These are phyloP conservation scores for Numida meleagris DNA, from an alignment of 2,113 vertebrate species.

Conservation along the genomic window DNA sequence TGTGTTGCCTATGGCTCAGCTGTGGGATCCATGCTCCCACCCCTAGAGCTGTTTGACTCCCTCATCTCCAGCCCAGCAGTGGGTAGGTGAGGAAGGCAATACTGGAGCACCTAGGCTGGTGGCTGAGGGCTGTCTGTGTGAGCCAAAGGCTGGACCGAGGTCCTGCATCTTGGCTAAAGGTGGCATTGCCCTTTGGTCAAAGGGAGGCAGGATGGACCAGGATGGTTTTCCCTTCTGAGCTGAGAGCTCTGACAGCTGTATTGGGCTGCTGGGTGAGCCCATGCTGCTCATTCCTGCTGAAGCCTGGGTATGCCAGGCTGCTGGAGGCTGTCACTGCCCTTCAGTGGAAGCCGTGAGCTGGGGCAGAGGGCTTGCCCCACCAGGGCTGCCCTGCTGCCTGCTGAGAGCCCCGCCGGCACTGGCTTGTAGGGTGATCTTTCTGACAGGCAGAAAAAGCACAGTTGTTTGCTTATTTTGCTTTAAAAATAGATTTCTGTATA, in stretches of 20 bases:
- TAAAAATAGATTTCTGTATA: conserved; percentile 65
- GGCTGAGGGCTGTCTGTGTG: fast-evolving
- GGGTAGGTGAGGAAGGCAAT: neutral
- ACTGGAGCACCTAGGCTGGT: neutral
- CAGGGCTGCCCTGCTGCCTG: conserved; percentile 13
- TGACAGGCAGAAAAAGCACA: conserved; percentile 21
- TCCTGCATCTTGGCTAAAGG: too few relatives aligned
- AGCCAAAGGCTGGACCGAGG: too few relatives aligned
- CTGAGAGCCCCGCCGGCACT: neutral
- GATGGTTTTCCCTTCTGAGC: too few relatives aligned
- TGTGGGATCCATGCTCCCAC: neutral
- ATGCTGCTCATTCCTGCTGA: neutral
- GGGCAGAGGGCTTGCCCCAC: conserved; percentile 25
- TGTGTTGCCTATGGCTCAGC: neutral
- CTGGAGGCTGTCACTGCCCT: neutral
- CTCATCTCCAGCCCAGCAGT: neutral
- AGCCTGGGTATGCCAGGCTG: fast-evolving
- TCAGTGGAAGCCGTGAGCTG: neutral
- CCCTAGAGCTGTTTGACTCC: too few relatives aligned
- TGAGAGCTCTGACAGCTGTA: too few relatives aligned
- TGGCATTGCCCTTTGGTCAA: too few relatives aligned
- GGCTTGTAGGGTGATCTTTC: conserved; percentile 23
- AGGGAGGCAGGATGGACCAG: too few relatives aligned
- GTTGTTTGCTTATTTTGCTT: conserved; percentile 48
- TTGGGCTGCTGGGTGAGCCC: neutral